Percentiles rank a stretch among this genome's conserved stretches.
These are phyloP conservation scores for Sinelater perroti DNA, from an alignment of 2,888 invertebrate genomes.

Conservation along the genomic window DNA sequence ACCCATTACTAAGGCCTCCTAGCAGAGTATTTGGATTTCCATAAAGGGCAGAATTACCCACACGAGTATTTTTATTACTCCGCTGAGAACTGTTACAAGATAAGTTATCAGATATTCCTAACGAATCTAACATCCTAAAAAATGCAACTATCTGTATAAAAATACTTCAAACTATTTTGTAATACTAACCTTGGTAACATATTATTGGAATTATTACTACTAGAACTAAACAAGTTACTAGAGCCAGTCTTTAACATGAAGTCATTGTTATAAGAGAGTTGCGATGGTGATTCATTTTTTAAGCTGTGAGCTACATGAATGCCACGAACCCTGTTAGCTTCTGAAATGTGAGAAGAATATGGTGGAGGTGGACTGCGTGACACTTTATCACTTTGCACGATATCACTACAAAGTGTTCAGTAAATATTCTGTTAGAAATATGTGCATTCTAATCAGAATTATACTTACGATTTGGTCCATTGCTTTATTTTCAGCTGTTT, in stretches of 20 bases:
- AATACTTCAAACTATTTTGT: neutral
- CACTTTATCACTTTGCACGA: constrained; percentile 43
- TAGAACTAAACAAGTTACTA: constrained; percentile 45
- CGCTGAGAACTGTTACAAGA: constrained; percentile 42
- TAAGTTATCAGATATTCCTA: constrained; percentile 45
- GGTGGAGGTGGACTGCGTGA: constrained; percentile 62
- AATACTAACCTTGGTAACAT: constrained; percentile 45
- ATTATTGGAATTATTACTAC: constrained; percentile 43
- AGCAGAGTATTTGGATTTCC: constrained; percentile 50
- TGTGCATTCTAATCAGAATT: neutral
- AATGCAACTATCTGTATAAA: constrained; percentile 1
- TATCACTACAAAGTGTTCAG: constrained; percentile 31
- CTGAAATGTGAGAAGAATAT: constrained; percentile 55
- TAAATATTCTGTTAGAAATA: too few species aligned
- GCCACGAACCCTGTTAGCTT: constrained; percentile 44
- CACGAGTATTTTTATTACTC: constrained; percentile 42
- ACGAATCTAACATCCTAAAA: constrained; percentile 49
- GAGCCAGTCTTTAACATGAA: constrained; percentile 41
- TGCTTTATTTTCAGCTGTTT: constrained; percentile 67
- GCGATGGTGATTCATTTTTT: constrained; percentile 42
- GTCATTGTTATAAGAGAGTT: constrained; percentile 38
- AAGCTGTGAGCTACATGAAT: constrained; percentile 41
- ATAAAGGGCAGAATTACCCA: constrained; percentile 49
- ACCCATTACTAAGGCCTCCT: constrained; percentile 45
- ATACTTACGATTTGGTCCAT: constrained; percentile 48